A percentile compares a stretch with the other conserved stretches of the same genome.
Evolutionary conservation across 2,113 vertebrate species (phyloP).

Genomic region (Corapipo altera): DNA sequence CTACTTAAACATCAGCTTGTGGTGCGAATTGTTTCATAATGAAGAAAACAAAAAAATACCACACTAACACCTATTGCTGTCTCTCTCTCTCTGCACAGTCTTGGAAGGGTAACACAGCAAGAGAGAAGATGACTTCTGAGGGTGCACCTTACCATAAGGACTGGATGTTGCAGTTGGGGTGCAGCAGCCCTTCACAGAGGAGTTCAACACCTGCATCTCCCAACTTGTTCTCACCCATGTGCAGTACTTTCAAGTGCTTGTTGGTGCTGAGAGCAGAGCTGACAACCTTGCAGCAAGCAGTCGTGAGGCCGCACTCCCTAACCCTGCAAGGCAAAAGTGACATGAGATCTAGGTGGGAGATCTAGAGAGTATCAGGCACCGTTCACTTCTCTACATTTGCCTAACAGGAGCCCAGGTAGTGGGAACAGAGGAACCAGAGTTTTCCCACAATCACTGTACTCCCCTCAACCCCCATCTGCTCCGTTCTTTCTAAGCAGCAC

Average conservation of each 20-base stretch:
- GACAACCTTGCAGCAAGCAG: slow-evolving; percentile 62
- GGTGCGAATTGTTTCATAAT: background rate
- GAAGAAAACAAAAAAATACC: background rate
- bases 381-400: background rate
- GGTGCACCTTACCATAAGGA: slow-evolving; percentile 66
- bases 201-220: slow-evolving; percentile 48
- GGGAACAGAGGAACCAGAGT: background rate
- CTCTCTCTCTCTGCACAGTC: background rate
- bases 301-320: slow-evolving; percentile 63
- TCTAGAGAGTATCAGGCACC: background rate
- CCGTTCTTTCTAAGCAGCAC: background rate
- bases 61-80: background rate
- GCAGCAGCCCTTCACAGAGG: slow-evolving; percentile 61
- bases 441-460: background rate
- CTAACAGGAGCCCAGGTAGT: background rate
- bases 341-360: background rate
- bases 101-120: background rate
- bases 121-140: background rate
- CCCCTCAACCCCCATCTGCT: background rate
- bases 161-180: slow-evolving; percentile 45
- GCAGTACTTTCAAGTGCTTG: slow-evolving; percentile 61
- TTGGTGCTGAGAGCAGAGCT: slow-evolving; percentile 44
- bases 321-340: slow-evolving; percentile 51
- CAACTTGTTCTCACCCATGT: slow-evolving; percentile 66
- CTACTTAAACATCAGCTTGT: background rate